phyloP scores from a whole-genome alignment of 2,888 invertebrate genomes.

The Alitta virens region DNA sequence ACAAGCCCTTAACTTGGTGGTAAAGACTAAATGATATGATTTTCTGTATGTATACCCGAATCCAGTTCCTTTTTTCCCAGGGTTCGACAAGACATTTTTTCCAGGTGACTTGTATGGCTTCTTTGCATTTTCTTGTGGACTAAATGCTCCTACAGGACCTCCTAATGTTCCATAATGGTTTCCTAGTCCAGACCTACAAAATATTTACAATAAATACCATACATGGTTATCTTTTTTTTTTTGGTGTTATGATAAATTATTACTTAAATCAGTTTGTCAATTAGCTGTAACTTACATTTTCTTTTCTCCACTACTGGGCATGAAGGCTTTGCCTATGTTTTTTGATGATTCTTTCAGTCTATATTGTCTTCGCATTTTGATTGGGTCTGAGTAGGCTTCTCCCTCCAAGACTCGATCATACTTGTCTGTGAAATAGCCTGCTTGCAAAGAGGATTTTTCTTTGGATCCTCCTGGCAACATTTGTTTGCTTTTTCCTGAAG shows the following conservation, averaged over 20 bases:
- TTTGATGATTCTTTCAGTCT: conserved; percentile 49
- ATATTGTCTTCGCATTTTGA: conserved; percentile 46
- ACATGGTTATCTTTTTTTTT: background rate
- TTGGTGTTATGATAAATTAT: background rate
- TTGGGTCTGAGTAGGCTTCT: conserved; percentile 54
- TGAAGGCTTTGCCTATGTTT: conserved; percentile 55
- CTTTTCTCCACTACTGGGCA: conserved; percentile 54
- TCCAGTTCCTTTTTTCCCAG: conserved; percentile 56
- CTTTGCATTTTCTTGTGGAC: conserved; percentile 38
- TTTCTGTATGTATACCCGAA: conserved; percentile 57
- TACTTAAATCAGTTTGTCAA: too few species aligned
- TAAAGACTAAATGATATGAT: background rate
- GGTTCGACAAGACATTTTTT: conserved; percentile 54
- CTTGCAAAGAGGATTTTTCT: conserved; percentile 45
- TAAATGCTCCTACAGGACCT: conserved; percentile 49
- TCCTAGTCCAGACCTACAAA: conserved; percentile 46
- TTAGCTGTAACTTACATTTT: conserved; percentile 40
- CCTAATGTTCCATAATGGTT: conserved; percentile 54
- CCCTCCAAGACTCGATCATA: conserved; percentile 52
- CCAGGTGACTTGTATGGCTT: conserved; percentile 38
- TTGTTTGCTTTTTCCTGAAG: conserved; percentile 54
- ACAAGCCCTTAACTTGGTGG: too few species aligned
- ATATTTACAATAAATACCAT: background rate
- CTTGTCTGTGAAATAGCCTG: conserved; percentile 54
- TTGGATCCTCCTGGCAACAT: conserved; percentile 53